A percentile compares a stretch with the other conserved stretches of the same genome.
phyloP scores from a whole-genome alignment of 2,113 vertebrate genomes.

The Forbesichthys papilliferus region DNA sequence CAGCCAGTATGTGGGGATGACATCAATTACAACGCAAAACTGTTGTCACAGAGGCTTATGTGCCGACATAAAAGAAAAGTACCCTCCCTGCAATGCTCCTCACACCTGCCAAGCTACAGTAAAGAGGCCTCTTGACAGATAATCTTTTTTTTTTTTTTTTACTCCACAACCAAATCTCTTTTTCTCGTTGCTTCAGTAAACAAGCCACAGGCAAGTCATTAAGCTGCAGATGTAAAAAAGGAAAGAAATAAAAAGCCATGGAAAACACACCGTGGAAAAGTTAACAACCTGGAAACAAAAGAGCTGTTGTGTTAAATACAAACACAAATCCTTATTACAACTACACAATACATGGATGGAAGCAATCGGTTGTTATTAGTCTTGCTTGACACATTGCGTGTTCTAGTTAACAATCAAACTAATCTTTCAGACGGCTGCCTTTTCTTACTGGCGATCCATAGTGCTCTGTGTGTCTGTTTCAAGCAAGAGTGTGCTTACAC shows the following conservation, averaged over 20 bases:
- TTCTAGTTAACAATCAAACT: slow-evolving; percentile 42
- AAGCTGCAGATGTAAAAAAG: slow-evolving; percentile 29
- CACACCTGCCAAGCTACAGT: slow-evolving; percentile 50
- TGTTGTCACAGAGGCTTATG: slow-evolving; percentile 62
- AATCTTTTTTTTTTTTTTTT: slow-evolving; percentile 12
- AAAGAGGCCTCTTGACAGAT: slow-evolving; percentile 50
- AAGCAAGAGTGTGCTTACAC: slow-evolving; percentile 35
- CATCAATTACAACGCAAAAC: slow-evolving; percentile 67
- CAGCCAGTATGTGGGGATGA: slow-evolving; percentile 14
- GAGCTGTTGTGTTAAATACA: slow-evolving; percentile 61
- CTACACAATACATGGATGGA: slow-evolving; percentile 55
- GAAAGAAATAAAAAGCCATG: slow-evolving; percentile 15
- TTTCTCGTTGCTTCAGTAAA: slow-evolving; percentile 56
- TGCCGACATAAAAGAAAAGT: slow-evolving; percentile 57
- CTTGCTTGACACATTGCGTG: slow-evolving; percentile 51
- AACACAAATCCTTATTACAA: slow-evolving; percentile 47
- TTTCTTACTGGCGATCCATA: slow-evolving; percentile 33
- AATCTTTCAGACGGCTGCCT: slow-evolving; percentile 30
- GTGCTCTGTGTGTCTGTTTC: slow-evolving; percentile 28
- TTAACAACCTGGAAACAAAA: slow-evolving; percentile 70
- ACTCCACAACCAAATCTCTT: slow-evolving; percentile 30
- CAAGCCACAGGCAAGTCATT: slow-evolving; percentile 59
- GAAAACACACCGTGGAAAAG: slow-evolving; percentile 59
- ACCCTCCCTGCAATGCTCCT: slow-evolving; percentile 38
- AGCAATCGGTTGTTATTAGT: slow-evolving; percentile 68